Base-by-base conservation (phyloP, 2,888 invertebrate species). In the Lasioglossum villosulum region DNA sequence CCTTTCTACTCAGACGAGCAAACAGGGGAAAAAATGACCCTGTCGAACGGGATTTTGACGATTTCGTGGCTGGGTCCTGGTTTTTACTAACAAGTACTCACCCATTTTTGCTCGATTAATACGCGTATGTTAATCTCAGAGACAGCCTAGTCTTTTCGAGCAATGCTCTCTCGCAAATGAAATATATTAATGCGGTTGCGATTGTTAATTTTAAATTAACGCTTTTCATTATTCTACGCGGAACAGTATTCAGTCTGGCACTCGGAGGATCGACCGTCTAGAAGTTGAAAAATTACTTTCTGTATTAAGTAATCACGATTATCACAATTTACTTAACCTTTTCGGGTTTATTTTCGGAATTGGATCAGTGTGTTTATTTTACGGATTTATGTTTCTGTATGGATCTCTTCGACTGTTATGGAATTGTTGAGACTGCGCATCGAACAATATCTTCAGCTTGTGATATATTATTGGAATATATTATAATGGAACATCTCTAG, bases 1-100 rank as follows among this genome's bases (percentile, higher is more conserved):
- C 37, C 79, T 86, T 86, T 86, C 81, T 73, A 85, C 85, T 86
- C 79, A 59, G 45, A 34, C 75, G 79, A 74, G 56, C 81, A 86
- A 85, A 86, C 68, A 82, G 30, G 23, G 27, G 59, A 45, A 78
- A 78, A 80, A 75, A 84, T 77, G n/a, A 77, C 66, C 75, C 37
- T 4, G n/a, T 30, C 5, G 16, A 37, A 30, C 45, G 19, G 12
- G 23, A 37, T 63, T 34, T 34, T 4, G 10, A 68, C 23, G 68
- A 37, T 68, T 37, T 23, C 6, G 63, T 34, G 19, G 63, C 19
- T 16, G 6, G 34, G 6, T 27, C 19, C 30, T 34, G 30, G 30
- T 19, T 30, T 30, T 16, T 63, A 30, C 30, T 30, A 30, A 2
- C n/a, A 6, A 52, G 3, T 52, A 23, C 52, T 52, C 23, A 10